These are phyloP conservation scores for Etheostoma cragini DNA, from an alignment of 2,113 vertebrate genomes.

Conservation along the genomic window DNA sequence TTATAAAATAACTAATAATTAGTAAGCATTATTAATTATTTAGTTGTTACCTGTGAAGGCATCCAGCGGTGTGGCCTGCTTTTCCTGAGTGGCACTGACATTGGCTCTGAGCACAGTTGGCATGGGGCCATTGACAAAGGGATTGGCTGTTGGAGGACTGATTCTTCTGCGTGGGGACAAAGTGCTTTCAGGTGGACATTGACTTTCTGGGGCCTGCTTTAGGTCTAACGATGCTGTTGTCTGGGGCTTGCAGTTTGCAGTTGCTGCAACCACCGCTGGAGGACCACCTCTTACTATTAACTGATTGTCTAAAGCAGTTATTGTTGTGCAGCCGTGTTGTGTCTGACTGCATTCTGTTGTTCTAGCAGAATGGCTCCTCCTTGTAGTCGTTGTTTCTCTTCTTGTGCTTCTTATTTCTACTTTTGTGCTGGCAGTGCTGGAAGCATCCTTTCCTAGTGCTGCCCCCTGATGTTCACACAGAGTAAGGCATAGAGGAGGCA, in stretches of 20 bases:
- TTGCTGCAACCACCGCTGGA: not conserved
- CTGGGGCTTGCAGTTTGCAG: not conserved
- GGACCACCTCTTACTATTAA: conserved; percentile 19
- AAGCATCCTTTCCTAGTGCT: conserved; percentile 15
- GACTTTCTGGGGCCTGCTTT: not conserved
- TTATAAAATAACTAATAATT: too few relatives aligned
- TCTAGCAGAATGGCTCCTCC: conserved; percentile 25
- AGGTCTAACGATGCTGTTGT: not conserved
- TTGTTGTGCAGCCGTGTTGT: not conserved
- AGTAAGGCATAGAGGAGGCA: conserved; percentile 62
- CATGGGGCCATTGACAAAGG: not conserved
- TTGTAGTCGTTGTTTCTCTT: not conserved
- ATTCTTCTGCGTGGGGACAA: not conserved
- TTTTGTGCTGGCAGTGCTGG: conserved; percentile 1
- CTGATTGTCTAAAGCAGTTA: not conserved
- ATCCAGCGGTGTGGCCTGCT: not conserved
- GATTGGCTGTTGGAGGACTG: not conserved
- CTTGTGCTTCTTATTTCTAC: conserved; percentile 42
- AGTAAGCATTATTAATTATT: too few relatives aligned
- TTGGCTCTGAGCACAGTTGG: conserved; percentile 15
- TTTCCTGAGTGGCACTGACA: conserved; percentile 22
- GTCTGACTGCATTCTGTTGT: not conserved
- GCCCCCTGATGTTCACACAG: conserved; percentile 30
- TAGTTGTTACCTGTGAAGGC: conserved; percentile 42
- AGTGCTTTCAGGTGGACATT: not conserved